These are phyloP conservation scores for Drosophila pseudotalamancana DNA, from an alignment of 2,888 invertebrate species.

Conservation along the genomic window DNA sequence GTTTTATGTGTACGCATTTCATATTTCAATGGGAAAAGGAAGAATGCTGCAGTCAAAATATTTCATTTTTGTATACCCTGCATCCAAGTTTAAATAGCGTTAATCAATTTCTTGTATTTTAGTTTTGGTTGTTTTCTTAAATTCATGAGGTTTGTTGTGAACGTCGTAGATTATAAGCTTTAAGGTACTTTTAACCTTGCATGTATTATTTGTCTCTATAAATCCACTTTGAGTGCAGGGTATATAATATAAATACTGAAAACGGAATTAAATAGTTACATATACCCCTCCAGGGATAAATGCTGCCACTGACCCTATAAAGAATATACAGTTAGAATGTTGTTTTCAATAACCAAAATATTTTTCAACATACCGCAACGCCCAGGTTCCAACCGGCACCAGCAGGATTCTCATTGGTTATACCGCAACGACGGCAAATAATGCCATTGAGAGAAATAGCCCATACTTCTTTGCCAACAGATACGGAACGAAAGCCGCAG, in stretches of 20 bases:
- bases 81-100: not conserved
- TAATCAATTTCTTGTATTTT: too few species aligned
- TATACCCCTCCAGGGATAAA: slow-evolving; percentile 82
- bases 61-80: not conserved
- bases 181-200: not conserved
- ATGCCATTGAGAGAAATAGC: slow-evolving; percentile 89
- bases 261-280: slow-evolving; percentile 51
- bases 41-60: slow-evolving; percentile 17
- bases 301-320: slow-evolving; percentile 86
- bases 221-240: slow-evolving; percentile 15
- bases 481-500: slow-evolving; percentile 89
- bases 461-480: slow-evolving; percentile 91
- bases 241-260: slow-evolving; percentile 45
- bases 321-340: slow-evolving; percentile 14
- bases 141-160: too few species aligned
- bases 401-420: slow-evolving; percentile 89
- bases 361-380: slow-evolving; percentile 83
- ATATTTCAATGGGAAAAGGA: slow-evolving; percentile 10
- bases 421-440: slow-evolving; percentile 90
- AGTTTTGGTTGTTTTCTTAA: too few species aligned
- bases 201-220: not conserved
- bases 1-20: not conserved
- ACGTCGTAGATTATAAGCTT: too few species aligned
- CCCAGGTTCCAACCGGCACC: slow-evolving; percentile 92
- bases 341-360: not conserved